phyloP scores from a whole-genome alignment of 2,888 invertebrate species.

The Platycheirus albimanus region DNA sequence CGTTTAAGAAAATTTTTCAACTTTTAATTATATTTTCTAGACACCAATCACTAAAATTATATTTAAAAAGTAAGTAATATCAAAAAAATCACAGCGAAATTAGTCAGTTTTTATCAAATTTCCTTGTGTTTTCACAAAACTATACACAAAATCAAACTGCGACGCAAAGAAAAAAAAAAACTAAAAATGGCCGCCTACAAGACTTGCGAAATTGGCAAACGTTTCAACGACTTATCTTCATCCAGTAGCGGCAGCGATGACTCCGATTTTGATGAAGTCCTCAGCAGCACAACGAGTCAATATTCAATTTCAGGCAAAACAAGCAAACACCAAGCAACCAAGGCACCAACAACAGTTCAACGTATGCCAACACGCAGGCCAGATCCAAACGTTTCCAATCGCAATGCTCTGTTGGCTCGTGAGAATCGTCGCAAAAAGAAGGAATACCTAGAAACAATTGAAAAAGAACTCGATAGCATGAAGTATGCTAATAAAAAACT shows the following conservation, averaged over 20 bases:
- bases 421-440: slow-evolving; percentile 86
- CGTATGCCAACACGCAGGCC: slow-evolving; percentile 80
- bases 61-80: slow-evolving; percentile 65
- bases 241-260: slow-evolving; percentile 50
- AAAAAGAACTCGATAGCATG: slow-evolving; percentile 83
- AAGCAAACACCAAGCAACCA: slow-evolving; percentile 16
- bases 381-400: slow-evolving; percentile 81
- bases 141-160: slow-evolving; percentile 15
- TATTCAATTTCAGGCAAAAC: slow-evolving; percentile 5
- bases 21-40: no score
- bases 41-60: not conserved
- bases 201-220: slow-evolving; percentile 51
- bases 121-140: slow-evolving; percentile 65
- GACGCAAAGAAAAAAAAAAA: slow-evolving; percentile 38
- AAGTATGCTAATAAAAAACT: slow-evolving; percentile 83
- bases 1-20: not conserved
- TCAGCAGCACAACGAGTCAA: slow-evolving; percentile 38
- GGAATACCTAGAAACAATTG: slow-evolving; percentile 84
- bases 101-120: slow-evolving; percentile 70
- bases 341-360: slow-evolving; percentile 64
- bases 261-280: slow-evolving; percentile 51
- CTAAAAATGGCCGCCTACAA: slow-evolving; percentile 64
- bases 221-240: slow-evolving; percentile 29
- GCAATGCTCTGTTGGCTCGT: slow-evolving; percentile 86
- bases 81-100: slow-evolving; percentile 51